Evolutionary conservation across 2,888 invertebrate species (phyloP), one percentile per base, ranked within the genome.

Genomic region (Gerris lacustris): DNA sequence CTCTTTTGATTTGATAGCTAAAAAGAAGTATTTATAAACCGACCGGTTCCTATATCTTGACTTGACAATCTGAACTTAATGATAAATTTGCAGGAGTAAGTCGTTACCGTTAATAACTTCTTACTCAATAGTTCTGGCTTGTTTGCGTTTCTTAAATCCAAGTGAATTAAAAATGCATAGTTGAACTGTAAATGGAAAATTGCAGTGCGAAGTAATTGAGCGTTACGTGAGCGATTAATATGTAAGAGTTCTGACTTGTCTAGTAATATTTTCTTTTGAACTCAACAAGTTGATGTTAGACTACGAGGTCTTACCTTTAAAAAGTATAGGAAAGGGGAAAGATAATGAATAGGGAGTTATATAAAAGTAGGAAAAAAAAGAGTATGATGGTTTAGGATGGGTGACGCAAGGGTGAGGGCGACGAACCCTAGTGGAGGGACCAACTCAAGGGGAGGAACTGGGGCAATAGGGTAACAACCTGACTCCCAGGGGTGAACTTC

Each of bases 381-480:
- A 2, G 4, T 2, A 55, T 55, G 55, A 55, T 55, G 55, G 55
- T 55, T 55, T 11, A 55, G 11, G 9, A n/a, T n/a, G n/a, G 9
- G 55, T 55, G 55, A 55, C 55, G 55, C 55, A 55, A 55, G 55
- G 55, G 55, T 47, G 47, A 55, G 55, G 55, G 55, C 55, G 55
- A 4, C 55, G 55, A 55, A 55, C 55, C 55, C 55, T 55, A 55
- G 55, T 55, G 55, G 47, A 7, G 47, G 55, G 55, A 55, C 55
- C 2, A 55, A 55, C 55, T 55, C 31, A 55, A 5, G 55, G 55
- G 55, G 55, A 55, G 55, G 55, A 55, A 55, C 55, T 55, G 55
- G 55, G 55, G 55, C 55, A 55, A 55, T 55, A 55, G 55, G 55
- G 55, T 55, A 55, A 55, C 55, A 55, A 55, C 55, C 55, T 55